A percentile compares a stretch with the other conserved stretches of the same genome.
Conservation (phyloP, 2,113 vertebrate genomes). For the Paralichthys olivaceus region DNA sequence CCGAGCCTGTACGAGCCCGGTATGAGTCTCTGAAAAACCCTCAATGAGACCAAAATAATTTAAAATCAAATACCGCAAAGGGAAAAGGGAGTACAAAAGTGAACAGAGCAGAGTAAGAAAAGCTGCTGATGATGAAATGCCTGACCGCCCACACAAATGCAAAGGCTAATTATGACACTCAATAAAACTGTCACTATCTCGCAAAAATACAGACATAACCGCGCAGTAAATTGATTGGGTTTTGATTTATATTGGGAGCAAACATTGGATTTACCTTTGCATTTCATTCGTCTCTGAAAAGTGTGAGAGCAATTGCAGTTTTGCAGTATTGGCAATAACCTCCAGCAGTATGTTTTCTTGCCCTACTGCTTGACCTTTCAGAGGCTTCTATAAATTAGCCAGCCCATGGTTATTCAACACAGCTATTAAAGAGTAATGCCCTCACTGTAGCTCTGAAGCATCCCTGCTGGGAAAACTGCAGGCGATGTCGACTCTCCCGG, state of each 20-base stretch:
- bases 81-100: conserved; percentile 17
- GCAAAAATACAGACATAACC: conserved; percentile 38
- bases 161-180: conserved; percentile 38
- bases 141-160: conserved; percentile 14
- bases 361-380: conserved; percentile 66
- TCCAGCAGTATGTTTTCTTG: conserved; percentile 19
- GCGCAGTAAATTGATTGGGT: conserved; percentile 29
- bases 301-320: conserved; percentile 28
- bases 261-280: conserved; percentile 19
- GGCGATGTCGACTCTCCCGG: conserved; percentile 45
- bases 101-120: background rate
- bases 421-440: conserved; percentile 69
- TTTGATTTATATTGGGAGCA: conserved; percentile 40
- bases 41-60: conserved; percentile 22
- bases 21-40: background rate
- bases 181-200: conserved; percentile 39
- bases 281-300: conserved; percentile 14
- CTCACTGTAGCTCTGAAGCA: conserved; percentile 35
- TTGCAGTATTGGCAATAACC: no score
- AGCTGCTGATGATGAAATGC: conserved; percentile 23
- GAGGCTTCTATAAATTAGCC: conserved; percentile 67
- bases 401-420: conserved; percentile 63
- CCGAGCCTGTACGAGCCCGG: conserved; percentile 9
- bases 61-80: conserved; percentile 26
- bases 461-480: conserved; percentile 53